Evolutionary conservation across 2,113 vertebrate genomes (phyloP).

Genomic region (Junco hyemalis): DNA sequence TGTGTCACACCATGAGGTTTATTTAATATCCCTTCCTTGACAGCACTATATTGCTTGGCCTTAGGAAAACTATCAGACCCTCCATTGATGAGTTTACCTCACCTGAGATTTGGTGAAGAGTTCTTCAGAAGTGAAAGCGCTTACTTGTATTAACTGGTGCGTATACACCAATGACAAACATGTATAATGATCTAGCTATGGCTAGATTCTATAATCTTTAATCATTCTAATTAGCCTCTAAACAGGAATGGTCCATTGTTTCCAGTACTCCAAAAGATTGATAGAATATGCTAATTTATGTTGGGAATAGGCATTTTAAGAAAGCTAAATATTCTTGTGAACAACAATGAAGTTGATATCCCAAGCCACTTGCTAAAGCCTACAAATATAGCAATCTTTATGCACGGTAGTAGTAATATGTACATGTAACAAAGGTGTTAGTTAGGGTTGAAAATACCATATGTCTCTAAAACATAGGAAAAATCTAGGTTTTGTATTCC

Average conservation of each 20-base stretch:
- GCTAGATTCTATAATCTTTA: neutral
- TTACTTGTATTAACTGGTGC: neutral
- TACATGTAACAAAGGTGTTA: neutral
- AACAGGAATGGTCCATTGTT: neutral
- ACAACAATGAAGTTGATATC: neutral
- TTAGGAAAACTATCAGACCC: neutral
- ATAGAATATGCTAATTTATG: neutral
- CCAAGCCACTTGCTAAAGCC: neutral
- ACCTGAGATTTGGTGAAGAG: neutral
- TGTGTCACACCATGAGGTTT: neutral
- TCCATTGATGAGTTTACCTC: neutral
- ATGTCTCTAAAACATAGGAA: neutral
- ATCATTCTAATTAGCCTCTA: neutral
- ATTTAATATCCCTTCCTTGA: neutral
- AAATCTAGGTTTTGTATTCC: neutral
- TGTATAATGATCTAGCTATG: neutral
- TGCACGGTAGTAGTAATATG: neutral
- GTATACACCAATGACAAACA: neutral
- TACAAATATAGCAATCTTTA: neutral
- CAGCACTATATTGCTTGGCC: neutral
- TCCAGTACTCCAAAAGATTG: neutral
- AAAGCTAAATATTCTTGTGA: neutral
- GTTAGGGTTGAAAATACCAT: neutral
- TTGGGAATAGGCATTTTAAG: neutral
- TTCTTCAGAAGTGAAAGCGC: neutral